These are phyloP conservation scores for Stegastes partitus DNA, from an alignment of 2,113 vertebrate genomes.

Conservation along the genomic window DNA sequence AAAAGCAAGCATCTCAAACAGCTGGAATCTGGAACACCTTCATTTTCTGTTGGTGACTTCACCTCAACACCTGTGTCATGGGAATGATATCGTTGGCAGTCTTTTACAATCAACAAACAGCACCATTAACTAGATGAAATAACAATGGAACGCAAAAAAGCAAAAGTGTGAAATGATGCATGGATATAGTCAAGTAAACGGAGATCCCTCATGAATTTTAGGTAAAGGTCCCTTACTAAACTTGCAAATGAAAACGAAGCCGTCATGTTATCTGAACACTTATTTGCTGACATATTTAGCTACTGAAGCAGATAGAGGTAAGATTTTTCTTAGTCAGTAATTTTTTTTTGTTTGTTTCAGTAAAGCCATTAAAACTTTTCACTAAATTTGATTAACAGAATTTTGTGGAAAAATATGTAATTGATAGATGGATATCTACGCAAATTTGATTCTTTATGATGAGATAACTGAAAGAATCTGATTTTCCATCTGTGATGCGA, in stretches of 20 bases:
- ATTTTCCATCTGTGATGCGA: background rate
- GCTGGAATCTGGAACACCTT: conserved; percentile 57
- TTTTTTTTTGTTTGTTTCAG: too few species aligned
- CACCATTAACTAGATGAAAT: background rate
- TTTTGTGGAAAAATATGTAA: background rate
- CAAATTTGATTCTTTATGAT: background rate
- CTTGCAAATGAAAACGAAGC: too few species aligned
- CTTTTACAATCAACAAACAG: background rate
- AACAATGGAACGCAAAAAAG: background rate
- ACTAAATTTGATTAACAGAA: background rate
- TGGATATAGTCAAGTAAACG: too few species aligned
- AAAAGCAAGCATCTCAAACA: conserved; percentile 38
- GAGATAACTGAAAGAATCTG: background rate
- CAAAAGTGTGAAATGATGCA: background rate
- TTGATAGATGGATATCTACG: background rate
- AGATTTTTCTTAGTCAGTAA: too few species aligned
- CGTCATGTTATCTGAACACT: too few species aligned
- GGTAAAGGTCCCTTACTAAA: too few species aligned
- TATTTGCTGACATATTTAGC: too few species aligned
- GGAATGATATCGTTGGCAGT: background rate
- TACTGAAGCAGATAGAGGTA: too few species aligned
- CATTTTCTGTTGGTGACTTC: conserved; percentile 56
- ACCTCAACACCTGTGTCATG: background rate
- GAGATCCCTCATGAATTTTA: too few species aligned
- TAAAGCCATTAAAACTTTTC: background rate